Percentiles rank a stretch among this genome's conserved stretches.
Evolutionary conservation across 1,140 invertebrate species (phyloP).

Genomic region (Bombus superbus): DNA sequence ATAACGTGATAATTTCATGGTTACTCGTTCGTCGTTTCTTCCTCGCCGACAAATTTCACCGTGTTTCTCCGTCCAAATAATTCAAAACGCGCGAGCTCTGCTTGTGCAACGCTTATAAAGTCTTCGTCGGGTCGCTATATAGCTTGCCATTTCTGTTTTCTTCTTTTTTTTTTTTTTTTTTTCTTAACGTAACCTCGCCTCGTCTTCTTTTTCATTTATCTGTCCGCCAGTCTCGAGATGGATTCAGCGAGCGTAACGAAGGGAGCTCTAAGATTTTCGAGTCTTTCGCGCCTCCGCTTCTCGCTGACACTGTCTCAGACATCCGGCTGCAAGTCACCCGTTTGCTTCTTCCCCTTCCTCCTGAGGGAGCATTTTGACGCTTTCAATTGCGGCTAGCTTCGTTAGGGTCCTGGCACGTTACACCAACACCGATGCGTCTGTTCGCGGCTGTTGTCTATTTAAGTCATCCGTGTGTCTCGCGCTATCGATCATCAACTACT

Average conservation of each 20-base stretch:
- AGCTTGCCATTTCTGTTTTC: background rate
- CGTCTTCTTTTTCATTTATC: conserved; percentile 19
- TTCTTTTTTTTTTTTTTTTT: background rate
- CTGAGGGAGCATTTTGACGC: background rate
- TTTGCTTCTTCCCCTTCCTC: background rate
- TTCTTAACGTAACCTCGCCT: background rate
- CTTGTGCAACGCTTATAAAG: background rate
- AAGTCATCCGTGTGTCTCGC: background rate
- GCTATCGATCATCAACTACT: conserved; percentile 8
- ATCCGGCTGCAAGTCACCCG: background rate
- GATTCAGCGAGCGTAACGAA: conserved; percentile 20
- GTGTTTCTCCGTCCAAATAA: background rate
- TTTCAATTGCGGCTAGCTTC: background rate
- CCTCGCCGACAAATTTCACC: background rate
- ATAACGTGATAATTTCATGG: background rate
- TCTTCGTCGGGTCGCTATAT: background rate
- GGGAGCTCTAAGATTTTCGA: conserved; percentile 16
- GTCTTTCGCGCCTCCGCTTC: conserved; percentile 24
- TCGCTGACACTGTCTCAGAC: conserved; percentile 6
- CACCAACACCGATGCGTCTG: too few species aligned
- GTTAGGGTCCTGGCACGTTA: background rate
- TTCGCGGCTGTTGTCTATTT: background rate
- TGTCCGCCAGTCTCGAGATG: conserved; percentile 1
- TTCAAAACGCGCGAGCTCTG: background rate
- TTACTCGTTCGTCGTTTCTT: background rate